Base-by-base conservation (phyloP, 2,797 vertebrate genomes). In the Eulemur coronatus region DNA sequence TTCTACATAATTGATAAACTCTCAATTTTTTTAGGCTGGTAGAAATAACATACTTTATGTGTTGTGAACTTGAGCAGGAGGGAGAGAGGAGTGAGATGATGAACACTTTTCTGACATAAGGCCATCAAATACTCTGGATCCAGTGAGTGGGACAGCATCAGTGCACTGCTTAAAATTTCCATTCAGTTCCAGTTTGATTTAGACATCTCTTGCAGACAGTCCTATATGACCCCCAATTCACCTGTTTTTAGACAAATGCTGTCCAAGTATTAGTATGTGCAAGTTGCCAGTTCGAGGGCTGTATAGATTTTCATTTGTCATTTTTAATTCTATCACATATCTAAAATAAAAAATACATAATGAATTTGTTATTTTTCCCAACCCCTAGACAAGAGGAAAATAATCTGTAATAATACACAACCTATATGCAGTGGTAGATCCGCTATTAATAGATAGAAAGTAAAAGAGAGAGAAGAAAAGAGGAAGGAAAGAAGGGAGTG, bases 1-100 rank as follows among this genome's bases (percentile, higher is more conserved):
- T 92, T 63, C 72, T 84, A 73, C 50, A 28, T 94, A 92, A 96
- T 70, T 92, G 61, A 94, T 91, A 69, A 94, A 97, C 69, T 97
- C 33, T 6, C 67, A 95, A 95, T 84, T 69, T 80, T 72, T 80
- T 80, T 50, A 33, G 67, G 46, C 50, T 30, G n/a, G 38, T 35
- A 84, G 84, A 80, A 87, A 85, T 85, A 73, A 75, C 17, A 75
- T 78, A 28, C 6, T 89, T 59, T 15, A 12, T 15, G 48, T 85
- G 46, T 7, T 50, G 57, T 55, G 8, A 28, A 48, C 67, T 7
- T 38, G 28, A 35, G 7, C 14, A 55, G 4, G 18, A 82, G 52
- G 35, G 17, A 91, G 1, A 46, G 35, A n/a, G 9, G 17, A 41
- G 11, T 1, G 1, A n/a, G 5, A 41, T 13, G 35, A 35, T 26